Base-by-base conservation (phyloP, 1,140 invertebrate species). In the Pseudomyrmex pallidus region DNA sequence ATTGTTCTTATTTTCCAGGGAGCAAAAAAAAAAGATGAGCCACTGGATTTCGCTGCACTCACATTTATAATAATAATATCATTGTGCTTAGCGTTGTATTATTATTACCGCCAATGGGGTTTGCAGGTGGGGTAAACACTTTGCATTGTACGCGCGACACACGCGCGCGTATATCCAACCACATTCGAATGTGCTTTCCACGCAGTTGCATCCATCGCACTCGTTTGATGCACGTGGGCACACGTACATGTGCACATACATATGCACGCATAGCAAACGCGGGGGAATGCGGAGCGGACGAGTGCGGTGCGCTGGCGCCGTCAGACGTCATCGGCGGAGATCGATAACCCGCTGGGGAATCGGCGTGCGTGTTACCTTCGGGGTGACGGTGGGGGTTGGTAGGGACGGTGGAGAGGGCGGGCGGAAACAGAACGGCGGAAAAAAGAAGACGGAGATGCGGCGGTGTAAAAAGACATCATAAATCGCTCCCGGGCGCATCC, bases 271-370 rank as follows among this genome's bases (percentile, higher is more conserved):
- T 13, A 50, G 48, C 74, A 20, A 35, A 48, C 35, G 20, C n/a
- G 50, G 62, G 52, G 48, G 9, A n/a, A 48, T 25, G 56, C 74
- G 50, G 46, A 68, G 7, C 50, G 66, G 84, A 76, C 66, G 82
- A 61, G 86, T 46, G 56, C 56, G 46, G 56, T 44, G 85, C 86
- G 86, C 46, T 84, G 86, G 86, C 87, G 85, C 87, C 80, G 86
- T 88, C 86, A 87, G 83, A 83, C 85, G 77, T 88, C 87, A 88
- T 88, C 76, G 87, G 85, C 64, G 52, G 76, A 87, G 83, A 88
- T 88, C 87, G 85, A 88, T 88, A 88, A 85, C 87, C 66, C 50
- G 54, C 35, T 35, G 56, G 15, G 62, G 83, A 78, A 88, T 85
- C 59, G 61, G 77, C 78, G 83, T 88, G 84, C 73, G 86, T 88